A percentile compares a stretch with the other conserved stretches of the same genome.
phyloP scores from a whole-genome alignment of 1,140 invertebrate genomes.

The Anoplolepis gracilipes region DNA sequence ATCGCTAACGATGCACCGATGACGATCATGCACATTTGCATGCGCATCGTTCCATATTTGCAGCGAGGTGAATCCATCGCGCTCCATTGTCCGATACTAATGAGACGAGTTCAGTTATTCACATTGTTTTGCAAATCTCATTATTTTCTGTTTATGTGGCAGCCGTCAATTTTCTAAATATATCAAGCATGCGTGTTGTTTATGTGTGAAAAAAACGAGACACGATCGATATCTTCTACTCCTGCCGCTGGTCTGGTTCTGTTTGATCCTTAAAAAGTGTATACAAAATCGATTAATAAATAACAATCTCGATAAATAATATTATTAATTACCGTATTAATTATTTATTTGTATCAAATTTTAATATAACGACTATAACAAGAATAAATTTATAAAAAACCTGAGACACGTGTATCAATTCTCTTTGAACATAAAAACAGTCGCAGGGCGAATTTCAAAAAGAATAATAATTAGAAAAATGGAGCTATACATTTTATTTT shows the following conservation, averaged over 20 bases:
- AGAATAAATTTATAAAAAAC: no score
- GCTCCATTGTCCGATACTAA: conserved; percentile 47
- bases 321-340: no score
- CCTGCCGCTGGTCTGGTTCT: conserved; percentile 19
- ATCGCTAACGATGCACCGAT: background rate
- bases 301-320: background rate
- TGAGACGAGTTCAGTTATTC: conserved; percentile 74
- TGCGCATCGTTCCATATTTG: conserved; percentile 62
- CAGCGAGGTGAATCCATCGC: conserved; percentile 56
- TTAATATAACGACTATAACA: no score
- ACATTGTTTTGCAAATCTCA: conserved; percentile 67
- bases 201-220: conserved; percentile 32
- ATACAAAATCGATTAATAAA: background rate
- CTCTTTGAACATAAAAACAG: no score
- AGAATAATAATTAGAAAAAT: background rate
- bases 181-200: conserved; percentile 9
- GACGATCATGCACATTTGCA: conserved; percentile 41
- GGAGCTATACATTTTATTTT: background rate
- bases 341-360: no score
- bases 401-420: no score
- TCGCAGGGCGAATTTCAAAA: no score
- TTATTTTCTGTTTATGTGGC: conserved; percentile 14
- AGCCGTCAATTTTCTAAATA: conserved; percentile 18
- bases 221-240: conserved; percentile 7
- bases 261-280: background rate